A percentile compares a stretch with the other conserved stretches of the same genome.
phyloP scores from a whole-genome alignment of 2,113 vertebrate species.

The Megaceryle torquata region DNA sequence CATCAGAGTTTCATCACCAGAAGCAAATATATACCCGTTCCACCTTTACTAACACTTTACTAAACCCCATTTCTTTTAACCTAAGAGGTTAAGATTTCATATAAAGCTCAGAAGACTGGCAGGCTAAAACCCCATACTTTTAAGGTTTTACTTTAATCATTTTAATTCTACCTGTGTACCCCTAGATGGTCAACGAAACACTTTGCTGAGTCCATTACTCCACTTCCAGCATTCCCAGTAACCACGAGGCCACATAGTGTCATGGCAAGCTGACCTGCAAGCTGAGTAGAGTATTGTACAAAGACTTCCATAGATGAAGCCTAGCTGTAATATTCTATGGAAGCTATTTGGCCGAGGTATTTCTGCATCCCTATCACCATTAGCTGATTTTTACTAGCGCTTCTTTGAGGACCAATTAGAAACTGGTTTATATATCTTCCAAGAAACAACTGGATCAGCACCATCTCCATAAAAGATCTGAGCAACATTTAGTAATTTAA shows the following conservation, averaged over 20 bases:
- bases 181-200: background rate
- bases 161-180: background rate
- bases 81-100: background rate
- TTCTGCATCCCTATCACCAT: background rate
- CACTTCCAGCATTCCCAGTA: background rate
- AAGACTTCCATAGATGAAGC: background rate
- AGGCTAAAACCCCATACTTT: background rate
- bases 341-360: background rate
- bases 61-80: background rate
- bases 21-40: background rate
- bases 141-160: background rate
- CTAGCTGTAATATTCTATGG: background rate
- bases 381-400: background rate
- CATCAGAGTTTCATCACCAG: background rate
- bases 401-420: background rate
- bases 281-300: background rate
- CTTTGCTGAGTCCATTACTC: background rate
- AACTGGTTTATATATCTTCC: background rate
- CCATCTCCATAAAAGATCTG: background rate
- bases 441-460: background rate
- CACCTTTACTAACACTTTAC: background rate
- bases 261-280: background rate
- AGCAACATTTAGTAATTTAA: constrained; percentile 15
- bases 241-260: background rate
- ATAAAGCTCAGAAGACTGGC: background rate